Conservation (phyloP, 2,113 vertebrate genomes). For the Turnix velox region DNA sequence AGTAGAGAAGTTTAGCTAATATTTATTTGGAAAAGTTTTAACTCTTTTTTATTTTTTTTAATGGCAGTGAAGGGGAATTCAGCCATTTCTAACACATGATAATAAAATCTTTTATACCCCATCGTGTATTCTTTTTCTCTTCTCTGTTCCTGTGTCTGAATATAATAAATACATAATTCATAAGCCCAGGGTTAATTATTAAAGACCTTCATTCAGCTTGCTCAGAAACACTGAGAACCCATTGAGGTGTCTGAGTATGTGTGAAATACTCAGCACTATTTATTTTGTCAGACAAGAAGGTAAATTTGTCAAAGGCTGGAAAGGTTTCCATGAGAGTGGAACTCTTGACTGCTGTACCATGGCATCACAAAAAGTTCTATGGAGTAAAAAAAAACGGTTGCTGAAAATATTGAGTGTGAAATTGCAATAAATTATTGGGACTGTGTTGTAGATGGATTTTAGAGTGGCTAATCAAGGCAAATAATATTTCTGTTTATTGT, state of each 20-base stretch:
- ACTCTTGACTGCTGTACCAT: neutral
- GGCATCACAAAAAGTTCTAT: neutral
- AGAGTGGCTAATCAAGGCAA: constrained; percentile 71
- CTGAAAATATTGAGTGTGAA: constrained; percentile 65
- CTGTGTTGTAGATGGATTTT: constrained; percentile 51
- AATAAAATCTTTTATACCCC: neutral
- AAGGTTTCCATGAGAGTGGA: neutral
- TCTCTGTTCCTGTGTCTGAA: neutral
- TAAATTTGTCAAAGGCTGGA: neutral
- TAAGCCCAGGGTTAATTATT: neutral
- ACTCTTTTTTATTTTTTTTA: neutral
- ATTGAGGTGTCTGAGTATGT: neutral
- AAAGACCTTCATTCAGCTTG: neutral
- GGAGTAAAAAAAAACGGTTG: neutral
- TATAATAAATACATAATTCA: neutral
- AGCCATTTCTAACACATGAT: neutral
- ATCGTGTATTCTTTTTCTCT: neutral
- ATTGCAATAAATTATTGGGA: constrained; percentile 65
- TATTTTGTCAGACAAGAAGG: neutral
- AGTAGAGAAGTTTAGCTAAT: neutral
- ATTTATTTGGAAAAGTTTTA: neutral
- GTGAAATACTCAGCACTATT: neutral
- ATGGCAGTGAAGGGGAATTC: neutral
- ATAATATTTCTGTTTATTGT: constrained; percentile 71
- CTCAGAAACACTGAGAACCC: neutral